Conservation (phyloP, 2,797 vertebrate species). For the Tamandua tetradactyla region DNA sequence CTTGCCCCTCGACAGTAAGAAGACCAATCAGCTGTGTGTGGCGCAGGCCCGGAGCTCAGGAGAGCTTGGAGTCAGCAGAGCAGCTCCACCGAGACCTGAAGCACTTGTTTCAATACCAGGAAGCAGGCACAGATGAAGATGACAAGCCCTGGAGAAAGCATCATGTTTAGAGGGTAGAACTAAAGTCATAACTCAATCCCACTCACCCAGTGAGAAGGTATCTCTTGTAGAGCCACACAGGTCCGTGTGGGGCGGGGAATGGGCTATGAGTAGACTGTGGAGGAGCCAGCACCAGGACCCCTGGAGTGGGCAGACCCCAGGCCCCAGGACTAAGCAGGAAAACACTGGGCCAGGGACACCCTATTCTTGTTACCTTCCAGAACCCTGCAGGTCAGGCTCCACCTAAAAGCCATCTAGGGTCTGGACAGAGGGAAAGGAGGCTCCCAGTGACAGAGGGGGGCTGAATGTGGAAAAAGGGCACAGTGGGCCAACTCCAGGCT, state of each 20-base stretch:
- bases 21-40: not conserved
- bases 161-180: not conserved
- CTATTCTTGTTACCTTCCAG: not conserved
- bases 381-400: not conserved
- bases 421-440: not conserved
- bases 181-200: not conserved
- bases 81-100: not conserved
- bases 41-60: not conserved
- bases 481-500: not conserved
- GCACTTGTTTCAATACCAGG: not conserved
- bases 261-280: no score
- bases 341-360: not conserved
- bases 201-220: not conserved
- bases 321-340: not conserved
- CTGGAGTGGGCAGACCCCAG: not conserved
- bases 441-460: not conserved
- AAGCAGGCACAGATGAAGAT: not conserved
- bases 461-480: not conserved
- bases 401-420: not conserved
- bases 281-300: not conserved
- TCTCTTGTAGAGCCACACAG: not conserved
- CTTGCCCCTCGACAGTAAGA: not conserved
- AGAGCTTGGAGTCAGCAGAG: not conserved
- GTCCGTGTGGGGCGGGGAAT: not conserved
- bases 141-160: not conserved